Base-by-base conservation (phyloP, 2,888 invertebrate genomes). In the Ditula angustiorana region DNA sequence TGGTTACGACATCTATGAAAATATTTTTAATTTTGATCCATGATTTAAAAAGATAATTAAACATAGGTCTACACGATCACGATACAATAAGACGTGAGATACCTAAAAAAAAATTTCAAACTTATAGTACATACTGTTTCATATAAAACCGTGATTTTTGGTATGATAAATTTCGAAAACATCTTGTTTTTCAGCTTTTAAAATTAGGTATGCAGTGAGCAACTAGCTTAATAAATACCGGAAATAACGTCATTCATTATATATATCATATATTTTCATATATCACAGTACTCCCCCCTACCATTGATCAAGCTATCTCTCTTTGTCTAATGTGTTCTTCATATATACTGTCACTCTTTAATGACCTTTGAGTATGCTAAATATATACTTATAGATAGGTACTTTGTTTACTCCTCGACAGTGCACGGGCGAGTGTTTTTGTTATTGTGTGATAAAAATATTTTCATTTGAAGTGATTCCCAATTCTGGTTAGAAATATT, bases 351-450 rank as follows among this genome's bases (percentile, higher is more conserved):
- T 85, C 82, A 74, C 86, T 72, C 70, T 88, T 76, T 71, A 78
- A 71, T 90, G 91, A 92, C 91, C 92, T 92, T 92, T 91, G 90
- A 85, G 81, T 86, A 84, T 83, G 85, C 86, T 83, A 86, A 86
- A 81, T 87, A 86, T 88, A 88, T 71, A 72, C 61, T 46, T 74
- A 75, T 68, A 61, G 72, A 76, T 86, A 83, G 82, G 85, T 88
- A 90, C 91, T 91, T 92, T 92, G 92, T 92, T 92, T 92, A 92
- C 92, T 89, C 88, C 82, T 76, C 83, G 79, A 80, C 76, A 79
- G 79, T 70, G 76, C 81, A 78, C 81, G 78, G 79, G 83, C 80
- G 77, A 88, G 87, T 92, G 92, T 91, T 92, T 88, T 91, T 92
- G 91, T 91, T 90, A 86, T 90, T 90, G 89, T 90, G 81, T 72